A percentile compares a stretch with the other conserved stretches of the same genome.
These are phyloP conservation scores for Mythimna impura DNA, from an alignment of 2,888 invertebrate genomes.

Conservation along the genomic window DNA sequence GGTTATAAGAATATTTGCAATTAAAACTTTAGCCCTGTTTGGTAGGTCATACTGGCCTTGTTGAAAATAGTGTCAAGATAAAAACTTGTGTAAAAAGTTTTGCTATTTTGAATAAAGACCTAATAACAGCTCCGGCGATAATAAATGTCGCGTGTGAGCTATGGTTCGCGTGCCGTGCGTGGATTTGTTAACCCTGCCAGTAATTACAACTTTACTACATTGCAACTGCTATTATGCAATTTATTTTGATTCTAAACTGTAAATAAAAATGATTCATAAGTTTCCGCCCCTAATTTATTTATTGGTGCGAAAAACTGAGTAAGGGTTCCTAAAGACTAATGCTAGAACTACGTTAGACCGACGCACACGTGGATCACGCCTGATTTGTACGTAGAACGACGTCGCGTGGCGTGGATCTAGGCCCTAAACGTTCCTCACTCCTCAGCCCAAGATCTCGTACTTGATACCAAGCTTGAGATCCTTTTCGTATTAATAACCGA, in stretches of 20 bases:
- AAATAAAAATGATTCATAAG: not conserved
- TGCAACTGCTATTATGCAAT: conserved; percentile 1
- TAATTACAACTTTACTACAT: conserved; percentile 4
- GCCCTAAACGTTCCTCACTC: no score
- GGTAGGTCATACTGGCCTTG: not conserved
- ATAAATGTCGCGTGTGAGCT: conserved; percentile 34
- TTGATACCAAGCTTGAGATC: no score
- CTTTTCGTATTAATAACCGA: no score
- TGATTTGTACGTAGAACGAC: no score
- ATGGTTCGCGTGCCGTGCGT: conserved; percentile 25
- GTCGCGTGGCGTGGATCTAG: no score
- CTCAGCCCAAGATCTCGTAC: no score
- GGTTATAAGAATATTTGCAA: not conserved
- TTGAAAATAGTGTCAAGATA: conserved; percentile 3
- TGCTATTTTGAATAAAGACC: conserved; percentile 7
- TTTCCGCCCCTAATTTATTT: not conserved
- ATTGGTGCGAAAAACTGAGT: not conserved
- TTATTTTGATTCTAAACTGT: conserved; percentile 19
- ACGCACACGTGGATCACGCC: no score
- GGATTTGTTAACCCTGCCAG: conserved; percentile 30
- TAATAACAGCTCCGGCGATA: not conserved
- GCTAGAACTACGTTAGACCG: no score
- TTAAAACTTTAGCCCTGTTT: not conserved
- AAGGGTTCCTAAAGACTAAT: not conserved
- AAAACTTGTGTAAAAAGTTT: not conserved